These are phyloP conservation scores for Genyomyrus donnyi DNA, from an alignment of 2,113 vertebrate genomes.

Conservation along the genomic window DNA sequence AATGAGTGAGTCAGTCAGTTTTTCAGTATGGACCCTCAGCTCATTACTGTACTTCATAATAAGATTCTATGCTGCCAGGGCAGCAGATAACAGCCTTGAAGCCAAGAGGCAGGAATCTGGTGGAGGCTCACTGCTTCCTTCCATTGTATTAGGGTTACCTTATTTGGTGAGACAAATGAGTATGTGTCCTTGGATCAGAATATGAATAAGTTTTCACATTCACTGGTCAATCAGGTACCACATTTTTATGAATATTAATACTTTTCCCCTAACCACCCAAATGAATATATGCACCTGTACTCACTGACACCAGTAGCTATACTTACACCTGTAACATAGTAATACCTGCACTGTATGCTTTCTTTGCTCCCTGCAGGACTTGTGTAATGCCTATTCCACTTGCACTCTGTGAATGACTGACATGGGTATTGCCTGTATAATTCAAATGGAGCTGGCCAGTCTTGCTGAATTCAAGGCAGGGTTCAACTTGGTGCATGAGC, in stretches of 20 bases:
- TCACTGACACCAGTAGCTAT: not conserved
- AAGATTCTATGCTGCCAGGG: too few species aligned
- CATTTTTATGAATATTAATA: too few species aligned
- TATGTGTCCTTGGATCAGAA: too few species aligned
- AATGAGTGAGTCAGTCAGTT: not conserved
- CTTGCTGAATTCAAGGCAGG: conserved; percentile 89
- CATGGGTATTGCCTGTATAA: conserved; percentile 93
- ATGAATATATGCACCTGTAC: not conserved
- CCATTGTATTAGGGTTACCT: too few species aligned
- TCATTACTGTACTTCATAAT: not conserved
- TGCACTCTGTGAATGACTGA: conserved; percentile 64
- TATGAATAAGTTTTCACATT: too few species aligned
- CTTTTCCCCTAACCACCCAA: too few species aligned
- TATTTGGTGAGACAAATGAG: too few species aligned
- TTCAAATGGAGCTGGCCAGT: conserved; percentile 90
- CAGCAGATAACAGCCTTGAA: too few species aligned
- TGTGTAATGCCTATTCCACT: conserved; percentile 70
- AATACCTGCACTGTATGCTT: not conserved
- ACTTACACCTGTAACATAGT: not conserved
- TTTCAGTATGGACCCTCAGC: not conserved
- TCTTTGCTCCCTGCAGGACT: not conserved
- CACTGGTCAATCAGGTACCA: too few species aligned
- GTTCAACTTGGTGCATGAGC: conserved; percentile 92
- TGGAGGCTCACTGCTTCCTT: too few species aligned
- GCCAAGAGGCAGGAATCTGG: too few species aligned